phyloP scores from a whole-genome alignment of 2,113 vertebrate genomes.

The Pao palembangensis region DNA sequence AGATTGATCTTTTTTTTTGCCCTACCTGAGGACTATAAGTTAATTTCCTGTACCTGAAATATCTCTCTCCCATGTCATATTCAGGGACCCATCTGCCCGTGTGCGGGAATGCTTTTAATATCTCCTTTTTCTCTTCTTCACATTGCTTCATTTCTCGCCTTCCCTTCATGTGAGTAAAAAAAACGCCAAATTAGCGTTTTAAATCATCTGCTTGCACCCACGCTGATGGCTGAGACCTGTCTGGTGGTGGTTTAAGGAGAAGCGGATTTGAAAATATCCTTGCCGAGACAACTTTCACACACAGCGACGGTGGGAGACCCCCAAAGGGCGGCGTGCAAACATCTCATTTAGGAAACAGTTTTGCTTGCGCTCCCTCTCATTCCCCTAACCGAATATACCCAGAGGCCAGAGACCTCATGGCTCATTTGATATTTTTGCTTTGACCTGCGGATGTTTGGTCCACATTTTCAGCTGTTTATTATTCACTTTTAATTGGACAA shows the following conservation, averaged over 20 bases:
- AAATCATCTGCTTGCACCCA: background rate
- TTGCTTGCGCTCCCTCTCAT: background rate
- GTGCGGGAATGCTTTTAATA: too few species aligned
- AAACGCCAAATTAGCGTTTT: too few species aligned
- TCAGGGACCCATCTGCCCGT: too few species aligned
- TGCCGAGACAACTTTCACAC: conserved; percentile 33
- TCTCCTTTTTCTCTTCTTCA: too few species aligned
- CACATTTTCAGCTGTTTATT: conserved; percentile 20
- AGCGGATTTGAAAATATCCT: conserved; percentile 43
- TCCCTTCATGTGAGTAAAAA: too few species aligned
- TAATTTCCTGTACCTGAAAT: too few species aligned
- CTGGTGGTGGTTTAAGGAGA: conserved; percentile 17
- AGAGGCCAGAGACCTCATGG: conserved; percentile 23
- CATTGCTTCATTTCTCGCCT: too few species aligned
- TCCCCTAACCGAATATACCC: background rate
- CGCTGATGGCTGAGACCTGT: background rate
- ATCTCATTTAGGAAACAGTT: conserved; percentile 48
- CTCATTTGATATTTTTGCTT: conserved; percentile 29
- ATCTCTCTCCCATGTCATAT: too few species aligned
- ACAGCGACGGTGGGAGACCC: conserved; percentile 33
- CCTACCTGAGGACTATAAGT: too few species aligned
- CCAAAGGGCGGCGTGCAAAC: conserved; percentile 45
- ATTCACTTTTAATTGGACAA: conserved; percentile 52
- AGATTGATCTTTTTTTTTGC: background rate
- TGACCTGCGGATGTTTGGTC: conserved; percentile 42